These are phyloP conservation scores for Ianthella basta DNA, from an alignment of 37 sponge, comb jelly and placozoan species.

Conservation along the genomic window DNA sequence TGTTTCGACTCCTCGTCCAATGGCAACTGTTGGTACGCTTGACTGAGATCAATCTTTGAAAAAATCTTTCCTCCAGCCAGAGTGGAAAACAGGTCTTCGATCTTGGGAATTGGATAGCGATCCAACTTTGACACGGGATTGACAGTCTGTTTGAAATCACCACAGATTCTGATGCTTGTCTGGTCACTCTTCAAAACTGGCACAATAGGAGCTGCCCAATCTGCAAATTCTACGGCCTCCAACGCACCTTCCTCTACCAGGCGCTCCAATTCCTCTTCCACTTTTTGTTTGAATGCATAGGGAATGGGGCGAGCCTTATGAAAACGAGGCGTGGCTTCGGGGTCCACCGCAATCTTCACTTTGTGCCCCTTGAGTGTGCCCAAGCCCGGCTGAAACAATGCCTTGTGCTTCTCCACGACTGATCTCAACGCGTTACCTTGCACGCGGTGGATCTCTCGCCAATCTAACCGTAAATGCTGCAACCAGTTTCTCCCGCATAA, in stretches of 20 bases:
- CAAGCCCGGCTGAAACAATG: conserved; percentile 12
- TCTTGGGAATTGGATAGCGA: conserved; percentile 36
- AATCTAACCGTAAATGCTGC: conserved; percentile 7
- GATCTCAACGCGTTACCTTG: background rate
- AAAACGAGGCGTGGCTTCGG: conserved; percentile 23
- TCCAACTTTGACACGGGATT: conserved; percentile 15
- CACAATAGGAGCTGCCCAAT: conserved; percentile 51
- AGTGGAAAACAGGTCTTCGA: conserved; percentile 27
- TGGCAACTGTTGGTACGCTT: conserved; percentile 35
- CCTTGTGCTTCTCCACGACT: background rate
- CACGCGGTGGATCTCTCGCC: background rate
- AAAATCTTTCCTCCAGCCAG: conserved; percentile 41
- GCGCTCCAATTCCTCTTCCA: conserved; percentile 1
- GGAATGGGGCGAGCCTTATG: conserved; percentile 13
- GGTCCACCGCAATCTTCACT: conserved; percentile 1
- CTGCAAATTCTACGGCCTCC: conserved; percentile 14
- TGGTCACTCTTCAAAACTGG: conserved; percentile 19
- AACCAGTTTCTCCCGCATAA: conserved; percentile 3
- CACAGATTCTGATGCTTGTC: conserved; percentile 18
- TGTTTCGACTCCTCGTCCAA: conserved; percentile 6
- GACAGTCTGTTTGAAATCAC: conserved; percentile 41
- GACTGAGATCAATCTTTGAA: conserved; percentile 34
- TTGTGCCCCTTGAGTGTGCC: conserved; percentile 24
- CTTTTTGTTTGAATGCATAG: conserved; percentile 18
- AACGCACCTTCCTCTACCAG: conserved; percentile 17